Percentiles rank a stretch among this genome's conserved stretches.
These are phyloP conservation scores for Cryptocheilus praepositus DNA, from an alignment of 2,888 invertebrate genomes.

Conservation along the genomic window DNA sequence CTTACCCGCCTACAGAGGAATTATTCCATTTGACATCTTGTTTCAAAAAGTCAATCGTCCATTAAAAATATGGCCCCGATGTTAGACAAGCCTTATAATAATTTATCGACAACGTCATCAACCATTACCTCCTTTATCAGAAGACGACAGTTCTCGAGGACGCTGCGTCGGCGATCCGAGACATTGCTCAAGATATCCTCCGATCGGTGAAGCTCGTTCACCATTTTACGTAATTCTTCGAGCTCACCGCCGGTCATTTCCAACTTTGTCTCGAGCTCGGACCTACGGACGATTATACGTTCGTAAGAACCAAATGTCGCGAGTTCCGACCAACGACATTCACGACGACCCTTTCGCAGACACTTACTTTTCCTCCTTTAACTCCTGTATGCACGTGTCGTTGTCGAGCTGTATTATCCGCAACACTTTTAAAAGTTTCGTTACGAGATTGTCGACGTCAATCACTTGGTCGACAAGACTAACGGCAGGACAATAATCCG, in stretches of 20 bases:
- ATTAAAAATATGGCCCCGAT: conserved; percentile 40
- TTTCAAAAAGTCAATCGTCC: conserved; percentile 42
- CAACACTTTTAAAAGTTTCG: conserved; percentile 83
- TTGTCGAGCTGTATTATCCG: conserved; percentile 85
- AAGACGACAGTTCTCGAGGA: conserved; percentile 64
- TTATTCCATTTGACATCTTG: conserved; percentile 56
- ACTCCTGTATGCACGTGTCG: conserved; percentile 80
- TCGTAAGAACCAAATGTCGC: too few relatives aligned
- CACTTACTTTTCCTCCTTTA: conserved; percentile 80
- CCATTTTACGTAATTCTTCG: conserved; percentile 59
- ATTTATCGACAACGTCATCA: conserved; percentile 49
- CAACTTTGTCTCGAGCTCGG: conserved; percentile 67
- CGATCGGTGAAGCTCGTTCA: conserved; percentile 54
- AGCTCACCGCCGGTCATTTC: conserved; percentile 60
- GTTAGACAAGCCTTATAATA: conserved; percentile 39
- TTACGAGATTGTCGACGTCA: conserved; percentile 85
- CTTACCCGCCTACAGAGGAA: conserved; percentile 56
- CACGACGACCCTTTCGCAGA: neutral
- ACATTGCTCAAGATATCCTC: conserved; percentile 59
- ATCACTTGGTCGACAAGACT: conserved; percentile 84
- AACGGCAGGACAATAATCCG: conserved; percentile 78
- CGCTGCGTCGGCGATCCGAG: conserved; percentile 58
- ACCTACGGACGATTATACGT: conserved; percentile 48
- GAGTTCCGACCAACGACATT: too few relatives aligned
- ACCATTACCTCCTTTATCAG: conserved; percentile 62